Evolutionary conservation across 2,797 vertebrate species (phyloP), one percentile per base, ranked within the genome.

Genomic region (Phyllotis vaccarum): DNA sequence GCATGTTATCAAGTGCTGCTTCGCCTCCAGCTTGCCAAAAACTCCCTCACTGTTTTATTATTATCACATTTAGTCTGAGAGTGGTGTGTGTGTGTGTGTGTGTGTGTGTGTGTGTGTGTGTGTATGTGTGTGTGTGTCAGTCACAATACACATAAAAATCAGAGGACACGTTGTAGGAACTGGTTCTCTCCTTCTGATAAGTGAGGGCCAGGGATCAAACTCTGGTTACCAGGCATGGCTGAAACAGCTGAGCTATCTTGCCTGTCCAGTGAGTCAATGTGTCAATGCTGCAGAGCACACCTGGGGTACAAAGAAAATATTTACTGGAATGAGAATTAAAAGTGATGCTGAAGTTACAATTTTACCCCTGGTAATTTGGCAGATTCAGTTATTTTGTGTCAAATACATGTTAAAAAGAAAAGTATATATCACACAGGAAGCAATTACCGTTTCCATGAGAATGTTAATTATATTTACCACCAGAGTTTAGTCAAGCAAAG

Each of bases 401-500:
- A 96, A 95, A 93, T 68, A 80, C 52, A 56, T 54, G 29, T 93
- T 95, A 90, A 86, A 88, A 96, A 96, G n/a, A 92, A 94, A 96
- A 75, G 37, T 74, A 22, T 75, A 60, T n/a, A 88, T 90, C 90
- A 92, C 88, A 93, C 29, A 74, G 68, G 70, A 97, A 96, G 95
- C 49, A 96, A 92, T 86, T 80, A 86, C 66, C 79, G 92, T 92
- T 94, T 96, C 68, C 60, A 96, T 83, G 91, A 86, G 96, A 91
- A 93, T 93, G 90, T 92, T 97, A 95, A 96, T 97, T 95, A 95
- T 82, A 94, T 93, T 97, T 93, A 95, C 87, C 89, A 94, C 64
- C 37, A 95, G 83, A 96, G 89, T 94, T 86, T 92, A 93, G 78
- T 85, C 90, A 96, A 78, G 90, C 86, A 95, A 95, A 92, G 78